Evolutionary conservation across 2,797 vertebrate genomes (phyloP).

Genomic region (Neopelma chrysocephalum): DNA sequence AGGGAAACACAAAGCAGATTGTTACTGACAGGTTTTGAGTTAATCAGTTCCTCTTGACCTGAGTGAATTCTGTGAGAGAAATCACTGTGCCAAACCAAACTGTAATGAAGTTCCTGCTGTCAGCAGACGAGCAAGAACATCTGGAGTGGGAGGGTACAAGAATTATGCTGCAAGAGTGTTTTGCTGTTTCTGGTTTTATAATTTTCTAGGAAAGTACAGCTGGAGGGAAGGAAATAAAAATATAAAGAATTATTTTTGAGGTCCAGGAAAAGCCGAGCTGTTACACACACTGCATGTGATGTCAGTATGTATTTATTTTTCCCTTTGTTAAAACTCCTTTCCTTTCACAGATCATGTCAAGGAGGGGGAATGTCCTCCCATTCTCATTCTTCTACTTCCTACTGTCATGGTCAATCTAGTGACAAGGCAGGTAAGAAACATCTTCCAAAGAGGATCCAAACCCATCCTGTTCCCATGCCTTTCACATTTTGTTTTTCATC

Average conservation of each 20-base stretch:
- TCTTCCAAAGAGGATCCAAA: neutral
- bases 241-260: neutral
- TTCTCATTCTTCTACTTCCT: conserved; percentile 28
- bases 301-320: neutral
- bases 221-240: neutral
- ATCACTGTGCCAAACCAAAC: neutral
- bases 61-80: neutral
- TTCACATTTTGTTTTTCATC: neutral
- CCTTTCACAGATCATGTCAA: neutral
- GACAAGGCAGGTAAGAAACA: conserved; percentile 33
- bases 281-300: neutral
- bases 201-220: neutral
- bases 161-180: neutral
- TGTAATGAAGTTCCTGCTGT: neutral
- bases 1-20: neutral
- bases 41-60: neutral
- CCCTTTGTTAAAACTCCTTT: neutral
- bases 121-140: neutral
- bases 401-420: conserved; percentile 9
- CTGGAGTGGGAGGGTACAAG: neutral
- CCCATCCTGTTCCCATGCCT: neutral
- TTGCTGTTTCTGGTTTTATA: neutral
- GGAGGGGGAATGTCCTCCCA: conserved; percentile 30
- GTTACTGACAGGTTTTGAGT: neutral
- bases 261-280: neutral